These are phyloP conservation scores for Euwallacea fornicatus DNA, from an alignment of 1,140 invertebrate species.

Conservation along the genomic window DNA sequence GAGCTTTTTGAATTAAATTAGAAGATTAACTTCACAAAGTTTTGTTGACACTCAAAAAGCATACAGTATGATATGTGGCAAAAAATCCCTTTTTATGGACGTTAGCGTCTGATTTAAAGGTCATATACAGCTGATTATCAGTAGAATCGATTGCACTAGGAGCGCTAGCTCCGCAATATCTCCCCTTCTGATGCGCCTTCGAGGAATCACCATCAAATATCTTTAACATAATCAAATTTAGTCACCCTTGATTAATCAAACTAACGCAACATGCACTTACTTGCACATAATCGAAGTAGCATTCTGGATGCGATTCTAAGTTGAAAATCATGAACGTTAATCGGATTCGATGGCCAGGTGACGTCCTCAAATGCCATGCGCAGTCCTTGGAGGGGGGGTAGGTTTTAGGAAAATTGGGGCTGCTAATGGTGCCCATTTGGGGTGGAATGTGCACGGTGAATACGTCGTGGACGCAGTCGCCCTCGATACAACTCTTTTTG, in stretches of 20 bases:
- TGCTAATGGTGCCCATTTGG: slow-evolving; percentile 71
- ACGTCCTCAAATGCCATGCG: slow-evolving; percentile 95
- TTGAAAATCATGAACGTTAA: slow-evolving; percentile 92
- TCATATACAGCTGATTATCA: slow-evolving; percentile 91
- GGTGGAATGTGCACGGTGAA: slow-evolving; percentile 61
- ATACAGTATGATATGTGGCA: slow-evolving; percentile 78
- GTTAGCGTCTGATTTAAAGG: slow-evolving; percentile 93
- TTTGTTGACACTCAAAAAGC: neutral
- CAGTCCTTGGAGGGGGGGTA: slow-evolving; percentile 96
- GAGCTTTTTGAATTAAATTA: slow-evolving; percentile 7
- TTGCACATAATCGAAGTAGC: slow-evolving; percentile 91
- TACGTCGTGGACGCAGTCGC: slow-evolving; percentile 79
- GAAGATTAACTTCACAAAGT: no score
- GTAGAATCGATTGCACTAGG: slow-evolving; percentile 89
- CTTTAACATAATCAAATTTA: slow-evolving; percentile 9
- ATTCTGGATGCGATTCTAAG: slow-evolving; percentile 95
- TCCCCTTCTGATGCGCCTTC: slow-evolving; percentile 75
- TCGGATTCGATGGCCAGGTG: slow-evolving; percentile 93
- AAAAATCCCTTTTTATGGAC: slow-evolving; percentile 80
- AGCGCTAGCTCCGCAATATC: slow-evolving; percentile 87
- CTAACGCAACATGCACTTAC: slow-evolving; percentile 36
- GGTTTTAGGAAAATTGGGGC: slow-evolving; percentile 91
- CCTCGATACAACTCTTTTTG: slow-evolving; percentile 94
- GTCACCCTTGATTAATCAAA: neutral
- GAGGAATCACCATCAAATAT: slow-evolving; percentile 85